phyloP scores from a whole-genome alignment of 2,797 vertebrate species.

The Pyrocephalus nanus region DNA sequence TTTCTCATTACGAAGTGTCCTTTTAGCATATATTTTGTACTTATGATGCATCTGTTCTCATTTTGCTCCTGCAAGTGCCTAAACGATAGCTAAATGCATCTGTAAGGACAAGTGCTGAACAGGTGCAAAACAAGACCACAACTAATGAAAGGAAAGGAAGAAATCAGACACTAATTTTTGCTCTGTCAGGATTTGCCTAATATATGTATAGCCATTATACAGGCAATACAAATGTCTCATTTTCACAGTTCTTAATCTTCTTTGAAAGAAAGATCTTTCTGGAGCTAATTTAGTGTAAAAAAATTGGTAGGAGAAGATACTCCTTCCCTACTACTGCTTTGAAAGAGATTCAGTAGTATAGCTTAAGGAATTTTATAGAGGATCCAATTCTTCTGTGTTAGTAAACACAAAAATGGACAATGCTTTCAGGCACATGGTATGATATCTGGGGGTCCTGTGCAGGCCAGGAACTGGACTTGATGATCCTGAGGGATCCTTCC shows the following conservation, averaged over 20 bases:
- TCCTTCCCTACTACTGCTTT: background rate
- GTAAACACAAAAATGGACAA: rapidly evolving
- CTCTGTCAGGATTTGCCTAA: background rate
- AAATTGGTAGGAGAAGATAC: background rate
- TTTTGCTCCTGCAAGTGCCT: conserved; percentile 11
- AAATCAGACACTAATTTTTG: conserved; percentile 29
- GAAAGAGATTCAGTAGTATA: background rate
- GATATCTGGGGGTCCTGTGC: background rate
- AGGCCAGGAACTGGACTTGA: background rate
- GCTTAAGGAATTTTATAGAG: background rate
- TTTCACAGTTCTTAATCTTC: background rate
- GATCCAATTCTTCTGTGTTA: background rate
- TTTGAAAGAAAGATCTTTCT: background rate
- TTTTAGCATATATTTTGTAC: conserved; percentile 45
- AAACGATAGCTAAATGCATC: conserved; percentile 5
- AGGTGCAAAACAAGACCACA: conserved; percentile 38
- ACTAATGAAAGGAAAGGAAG: conserved; percentile 20
- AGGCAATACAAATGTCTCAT: background rate
- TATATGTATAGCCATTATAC: background rate
- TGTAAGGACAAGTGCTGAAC: conserved; percentile 27
- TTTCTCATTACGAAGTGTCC: conserved; percentile 12
- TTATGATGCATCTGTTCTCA: conserved; percentile 39
- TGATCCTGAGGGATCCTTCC: background rate
- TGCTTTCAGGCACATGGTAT: background rate
- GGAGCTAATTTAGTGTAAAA: background rate